Evolutionary conservation across 2,113 vertebrate species (phyloP), one percentile per base, ranked within the genome.

Genomic region (Petromus typicus): DNA sequence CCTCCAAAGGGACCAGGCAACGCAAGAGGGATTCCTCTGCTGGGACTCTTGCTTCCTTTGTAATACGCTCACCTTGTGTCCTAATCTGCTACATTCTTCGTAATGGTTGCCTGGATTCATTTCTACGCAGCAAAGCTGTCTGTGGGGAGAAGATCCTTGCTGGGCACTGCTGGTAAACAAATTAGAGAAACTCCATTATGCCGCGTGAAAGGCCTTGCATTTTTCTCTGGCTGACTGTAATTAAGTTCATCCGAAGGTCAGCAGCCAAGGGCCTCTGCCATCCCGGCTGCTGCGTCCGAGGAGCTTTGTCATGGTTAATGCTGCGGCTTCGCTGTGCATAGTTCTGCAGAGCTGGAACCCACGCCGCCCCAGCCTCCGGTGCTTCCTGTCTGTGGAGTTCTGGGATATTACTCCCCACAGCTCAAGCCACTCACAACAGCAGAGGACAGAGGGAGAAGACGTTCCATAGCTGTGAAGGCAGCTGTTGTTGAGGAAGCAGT

Each of bases 211-310:
- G 91, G 90, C 76, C 95, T 63, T 61, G 56, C 88, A 86, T 97
- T 98, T 98, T 98, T 98, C 97, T 97, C 61, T 97, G 95, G 95
- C 86, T 54, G 56, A 69, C 89, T 94, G 0, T 93, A 95, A 96
- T 97, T 93, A 97, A 97, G 95, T 98, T 98, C 97, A 98, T 82
- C 1, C 0, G 30, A 81, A 98, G 96, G 96, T 98, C 96, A 97
- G 89, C 67, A 71, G 94, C 79, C 6, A 94, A 73, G 93, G 93
- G 82, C 25, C 4, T 95, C 87, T 88, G 63, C 69, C 86, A 84
- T 83, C 81, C 32, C 1, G 43, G 59, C 82, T 66, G 64, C 57
- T 93, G 78, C 81, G 14, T 3, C 85, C 27, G 43, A 96, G 88
- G 66, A 96, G 73, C 89, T 97, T 94, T 97, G 92, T 96, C 95